phyloP scores from a whole-genome alignment of 2,888 invertebrate species.

The Hipparchia semele region DNA sequence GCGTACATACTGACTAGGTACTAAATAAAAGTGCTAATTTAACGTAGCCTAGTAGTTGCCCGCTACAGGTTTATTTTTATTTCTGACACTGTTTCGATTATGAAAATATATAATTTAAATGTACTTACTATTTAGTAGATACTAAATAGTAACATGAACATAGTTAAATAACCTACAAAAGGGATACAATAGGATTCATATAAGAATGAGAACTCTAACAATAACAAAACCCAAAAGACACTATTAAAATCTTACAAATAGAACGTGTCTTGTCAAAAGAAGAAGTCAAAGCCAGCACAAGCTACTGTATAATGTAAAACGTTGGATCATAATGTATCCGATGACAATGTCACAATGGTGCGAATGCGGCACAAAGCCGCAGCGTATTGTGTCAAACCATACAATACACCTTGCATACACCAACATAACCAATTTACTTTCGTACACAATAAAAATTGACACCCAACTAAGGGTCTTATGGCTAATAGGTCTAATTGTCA shows the following conservation, averaged over 20 bases:
- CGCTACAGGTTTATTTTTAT: too few relatives aligned
- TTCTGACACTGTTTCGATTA: too few relatives aligned
- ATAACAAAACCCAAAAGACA: slow-evolving; percentile 26
- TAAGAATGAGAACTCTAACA: slow-evolving; percentile 20
- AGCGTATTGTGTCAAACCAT: slow-evolving; percentile 75
- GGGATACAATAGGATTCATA: slow-evolving; percentile 15
- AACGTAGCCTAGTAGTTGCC: too few relatives aligned
- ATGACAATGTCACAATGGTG: slow-evolving; percentile 65
- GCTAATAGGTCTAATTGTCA: not conserved
- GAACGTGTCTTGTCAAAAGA: slow-evolving; percentile 71
- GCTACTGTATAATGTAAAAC: slow-evolving; percentile 74
- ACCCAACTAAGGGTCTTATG: slow-evolving; percentile 50
- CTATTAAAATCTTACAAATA: slow-evolving; percentile 25
- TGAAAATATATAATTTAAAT: too few relatives aligned
- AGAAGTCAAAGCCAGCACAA: slow-evolving; percentile 63
- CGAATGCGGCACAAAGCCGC: slow-evolving; percentile 77
- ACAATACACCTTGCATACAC: slow-evolving; percentile 79
- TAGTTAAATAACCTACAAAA: not conserved
- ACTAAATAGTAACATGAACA: too few relatives aligned
- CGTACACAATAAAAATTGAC: slow-evolving; percentile 57
- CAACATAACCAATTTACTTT: slow-evolving; percentile 55
- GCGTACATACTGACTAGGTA: too few relatives aligned
- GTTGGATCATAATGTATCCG: slow-evolving; percentile 76
- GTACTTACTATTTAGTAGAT: too few relatives aligned
- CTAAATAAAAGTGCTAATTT: too few relatives aligned